phyloP scores from a whole-genome alignment of 2,797 vertebrate genomes.

The Aplochiton taeniatus region DNA sequence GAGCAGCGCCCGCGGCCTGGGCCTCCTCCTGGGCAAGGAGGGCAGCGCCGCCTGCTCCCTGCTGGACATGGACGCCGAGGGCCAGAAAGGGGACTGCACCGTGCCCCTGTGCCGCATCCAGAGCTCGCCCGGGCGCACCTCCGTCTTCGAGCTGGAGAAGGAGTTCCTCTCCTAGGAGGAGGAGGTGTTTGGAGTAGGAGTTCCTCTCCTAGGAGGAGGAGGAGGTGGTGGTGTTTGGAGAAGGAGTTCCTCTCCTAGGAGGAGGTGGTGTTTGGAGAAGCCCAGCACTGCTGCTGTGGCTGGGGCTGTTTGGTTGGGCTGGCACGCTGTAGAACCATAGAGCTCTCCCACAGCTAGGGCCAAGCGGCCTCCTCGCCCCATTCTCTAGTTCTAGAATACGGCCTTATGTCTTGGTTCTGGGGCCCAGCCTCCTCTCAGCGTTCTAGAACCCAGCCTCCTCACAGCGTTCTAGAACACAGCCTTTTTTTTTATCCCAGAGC shows the following conservation, averaged over 20 bases:
- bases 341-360: conserved; percentile 9
- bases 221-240: neutral
- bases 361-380: neutral
- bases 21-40: conserved; percentile 65
- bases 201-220: conserved; percentile 82
- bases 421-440: too few relatives aligned
- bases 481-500: too few relatives aligned
- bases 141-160: conserved; percentile 87
- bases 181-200: neutral
- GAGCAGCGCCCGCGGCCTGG: conserved; percentile 58
- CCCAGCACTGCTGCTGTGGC: conserved; percentile 34
- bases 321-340: conserved; percentile 6
- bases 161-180: conserved; percentile 85
- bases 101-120: conserved; percentile 88
- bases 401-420: too few relatives aligned
- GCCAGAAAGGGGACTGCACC: conserved; percentile 86
- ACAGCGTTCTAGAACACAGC: too few relatives aligned
- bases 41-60: conserved; percentile 79
- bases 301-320: conserved; percentile 22
- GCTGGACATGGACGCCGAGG: conserved; percentile 85
- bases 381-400: conserved; percentile 16
- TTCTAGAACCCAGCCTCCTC: too few relatives aligned
- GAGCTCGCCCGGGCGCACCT: conserved; percentile 73
- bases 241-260: conserved; percentile 79
- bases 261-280: conserved; percentile 5